phyloP scores from a whole-genome alignment of 1,140 invertebrate genomes.

The Ips nitidus region DNA sequence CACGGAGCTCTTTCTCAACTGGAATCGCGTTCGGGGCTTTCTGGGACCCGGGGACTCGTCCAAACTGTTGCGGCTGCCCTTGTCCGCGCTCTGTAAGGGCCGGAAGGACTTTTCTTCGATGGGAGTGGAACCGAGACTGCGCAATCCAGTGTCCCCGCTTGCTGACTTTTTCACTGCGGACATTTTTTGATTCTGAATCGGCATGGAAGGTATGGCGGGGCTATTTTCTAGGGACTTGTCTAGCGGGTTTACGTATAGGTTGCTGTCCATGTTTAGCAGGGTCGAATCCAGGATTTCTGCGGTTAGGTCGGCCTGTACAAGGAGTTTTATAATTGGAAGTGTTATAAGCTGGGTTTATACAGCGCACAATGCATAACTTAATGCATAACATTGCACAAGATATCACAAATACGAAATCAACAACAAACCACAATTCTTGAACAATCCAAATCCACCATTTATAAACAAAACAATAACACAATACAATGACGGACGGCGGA shows the following conservation, averaged over 20 bases:
- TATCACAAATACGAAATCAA: no score
- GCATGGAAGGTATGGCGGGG: constrained; percentile 38
- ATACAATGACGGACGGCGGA: no score
- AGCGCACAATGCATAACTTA: no score
- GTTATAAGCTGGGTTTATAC: no score
- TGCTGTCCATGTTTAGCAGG: constrained; percentile 63
- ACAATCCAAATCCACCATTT: no score
- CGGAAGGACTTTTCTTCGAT: constrained; percentile 57
- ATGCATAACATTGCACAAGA: no score
- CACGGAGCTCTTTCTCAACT: constrained; percentile 44
- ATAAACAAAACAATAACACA: no score
- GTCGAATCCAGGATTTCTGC: constrained; percentile 61
- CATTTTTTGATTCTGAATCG: constrained; percentile 48
- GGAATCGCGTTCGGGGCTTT: constrained; percentile 83
- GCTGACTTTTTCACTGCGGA: constrained; percentile 70
- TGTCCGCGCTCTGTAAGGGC: constrained; percentile 56
- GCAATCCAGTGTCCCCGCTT: constrained; percentile 71
- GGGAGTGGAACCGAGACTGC: constrained; percentile 56
- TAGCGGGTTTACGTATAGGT: constrained; percentile 90
- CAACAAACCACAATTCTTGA: no score
- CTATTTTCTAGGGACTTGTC: constrained; percentile 62
- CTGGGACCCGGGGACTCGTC: constrained; percentile 74
- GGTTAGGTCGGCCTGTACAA: constrained; percentile 69
- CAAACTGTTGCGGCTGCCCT: constrained; percentile 63
- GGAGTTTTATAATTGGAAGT: not conserved